A percentile compares a stretch with the other conserved stretches of the same genome.
Conservation (phyloP, 2,113 vertebrate genomes). For the Podiceps cristatus region DNA sequence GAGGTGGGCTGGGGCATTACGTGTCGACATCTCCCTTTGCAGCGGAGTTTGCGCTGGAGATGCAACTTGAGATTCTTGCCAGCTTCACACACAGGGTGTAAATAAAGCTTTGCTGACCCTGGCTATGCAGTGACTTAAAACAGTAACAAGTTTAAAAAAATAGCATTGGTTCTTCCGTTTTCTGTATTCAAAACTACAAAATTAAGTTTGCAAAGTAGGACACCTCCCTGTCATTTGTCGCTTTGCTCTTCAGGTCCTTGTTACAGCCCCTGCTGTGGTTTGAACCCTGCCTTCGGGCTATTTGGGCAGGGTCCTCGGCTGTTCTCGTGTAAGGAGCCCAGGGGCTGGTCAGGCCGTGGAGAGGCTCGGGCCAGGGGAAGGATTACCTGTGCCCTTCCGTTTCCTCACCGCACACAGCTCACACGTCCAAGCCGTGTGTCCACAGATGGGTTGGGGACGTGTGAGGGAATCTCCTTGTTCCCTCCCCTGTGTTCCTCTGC, state of each 20-base stretch:
- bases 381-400: background rate
- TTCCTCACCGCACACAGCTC: background rate
- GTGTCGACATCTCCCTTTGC: background rate
- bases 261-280: background rate
- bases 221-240: background rate
- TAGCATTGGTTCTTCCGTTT: background rate
- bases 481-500: background rate
- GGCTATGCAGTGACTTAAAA: background rate
- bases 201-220: background rate
- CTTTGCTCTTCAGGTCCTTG: background rate
- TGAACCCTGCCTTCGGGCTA: background rate
- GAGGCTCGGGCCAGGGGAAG: background rate
- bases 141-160: background rate
- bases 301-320: background rate
- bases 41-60: background rate
- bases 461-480: background rate
- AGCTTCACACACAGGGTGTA: background rate
- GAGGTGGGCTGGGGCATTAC: background rate
- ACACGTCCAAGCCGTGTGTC: accelerated
- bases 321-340: accelerated
- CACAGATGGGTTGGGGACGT: background rate
- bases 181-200: background rate
- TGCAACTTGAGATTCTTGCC: background rate
- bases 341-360: background rate
- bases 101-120: background rate